Evolutionary conservation across 2,888 invertebrate genomes (phyloP), one percentile per base, ranked within the genome.

Genomic region (Tenthredo scrophulariae): DNA sequence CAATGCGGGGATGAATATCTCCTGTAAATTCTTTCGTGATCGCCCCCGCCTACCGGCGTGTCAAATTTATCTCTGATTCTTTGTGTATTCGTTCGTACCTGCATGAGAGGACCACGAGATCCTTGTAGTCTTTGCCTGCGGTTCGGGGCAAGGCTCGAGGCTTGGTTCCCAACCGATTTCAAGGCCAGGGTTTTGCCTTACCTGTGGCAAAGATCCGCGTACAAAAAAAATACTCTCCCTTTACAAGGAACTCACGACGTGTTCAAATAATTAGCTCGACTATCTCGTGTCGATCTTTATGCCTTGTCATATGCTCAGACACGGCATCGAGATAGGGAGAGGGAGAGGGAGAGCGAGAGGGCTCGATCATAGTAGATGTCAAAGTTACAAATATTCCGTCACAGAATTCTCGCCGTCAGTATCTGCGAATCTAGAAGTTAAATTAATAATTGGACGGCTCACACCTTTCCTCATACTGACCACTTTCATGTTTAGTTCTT

Each of bases 131-230:
- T 74, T 43, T 43, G 26, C 26, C 9, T 43, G 72, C 43, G 72
- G 72, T 50, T 77, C 77, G 77, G 77, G 37, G 54, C 26, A 54
- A 77, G n/a, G 54, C 46, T 33, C 13, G 0, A 74, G 74, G 40
- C 74, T 43, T 43, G 74, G 2, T 43, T 74, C 77, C 10, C 18
- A 54, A 77, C 18, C 54, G 50, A 46, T 54, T 54, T 29, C 77
- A 77, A 77, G 77, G 77, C 54, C 77, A 77, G 54, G 29, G 54
- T 77, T 18, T 77, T 46, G 77, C 54, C 77, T 77, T 77, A 77
- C 46, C 54, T 46, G 54, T 77, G 40, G 54, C 54, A 2, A 77
- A 50, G 26, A 77, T 77, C 13, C 33, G 77, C 33, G 77, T 54
- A 54, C 26, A 77, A 77, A 46, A 50, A 18, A 18, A 54, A 77